Evolutionary conservation across 2,888 invertebrate genomes (phyloP).

Genomic region (Ganaspis brasiliensis): DNA sequence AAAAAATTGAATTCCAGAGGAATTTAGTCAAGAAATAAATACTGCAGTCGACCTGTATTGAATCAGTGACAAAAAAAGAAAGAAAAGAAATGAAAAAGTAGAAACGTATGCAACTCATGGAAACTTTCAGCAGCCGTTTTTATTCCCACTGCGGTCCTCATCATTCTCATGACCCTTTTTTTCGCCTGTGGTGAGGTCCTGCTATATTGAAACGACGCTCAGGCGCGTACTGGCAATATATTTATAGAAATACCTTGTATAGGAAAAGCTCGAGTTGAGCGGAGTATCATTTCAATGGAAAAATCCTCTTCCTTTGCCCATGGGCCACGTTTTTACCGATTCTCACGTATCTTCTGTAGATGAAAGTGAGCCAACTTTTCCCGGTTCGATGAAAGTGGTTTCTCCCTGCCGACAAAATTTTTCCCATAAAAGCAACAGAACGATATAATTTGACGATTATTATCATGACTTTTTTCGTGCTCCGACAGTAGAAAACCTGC

Average conservation of each 20-base stretch:
- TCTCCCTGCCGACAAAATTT: not conserved
- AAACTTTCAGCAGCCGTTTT: conserved; percentile 25
- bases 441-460: too few relatives aligned
- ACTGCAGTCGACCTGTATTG: not conserved
- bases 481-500: too few relatives aligned
- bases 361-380: conserved; percentile 5
- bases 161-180: not conserved
- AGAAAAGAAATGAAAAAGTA: not conserved
- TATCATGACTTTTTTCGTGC: too few relatives aligned
- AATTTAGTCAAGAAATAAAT: too few relatives aligned
- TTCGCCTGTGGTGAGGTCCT: conserved; percentile 7
- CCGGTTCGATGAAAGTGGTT: not conserved
- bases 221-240: conserved; percentile 33
- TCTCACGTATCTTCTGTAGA: conserved; percentile 19
- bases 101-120: conserved; percentile 13
- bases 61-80: not conserved
- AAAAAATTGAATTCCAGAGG: too few relatives aligned
- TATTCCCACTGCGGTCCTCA: conserved; percentile 12
- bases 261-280: not conserved
- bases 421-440: not conserved
- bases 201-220: conserved; percentile 21
- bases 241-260: conserved; percentile 29
- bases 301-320: conserved; percentile 24
- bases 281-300: conserved; percentile 26
- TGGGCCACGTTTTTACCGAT: conserved; percentile 32